phyloP scores from a whole-genome alignment of 2,888 invertebrate genomes.

The Acleris holmiana region DNA sequence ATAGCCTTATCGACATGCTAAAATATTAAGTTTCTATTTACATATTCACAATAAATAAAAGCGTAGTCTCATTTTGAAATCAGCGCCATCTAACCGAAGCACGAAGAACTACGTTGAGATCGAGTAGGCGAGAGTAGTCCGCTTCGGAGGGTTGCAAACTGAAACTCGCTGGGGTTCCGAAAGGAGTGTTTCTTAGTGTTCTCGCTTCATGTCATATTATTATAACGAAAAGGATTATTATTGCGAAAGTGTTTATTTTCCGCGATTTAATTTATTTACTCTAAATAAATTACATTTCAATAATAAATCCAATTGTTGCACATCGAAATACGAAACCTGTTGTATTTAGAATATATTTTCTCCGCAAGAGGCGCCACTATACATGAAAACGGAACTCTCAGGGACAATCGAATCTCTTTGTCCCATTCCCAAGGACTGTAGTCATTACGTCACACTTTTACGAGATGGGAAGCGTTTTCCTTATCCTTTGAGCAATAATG shows the following conservation, averaged over 20 bases:
- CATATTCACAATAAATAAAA: background rate
- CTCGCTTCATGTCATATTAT: background rate
- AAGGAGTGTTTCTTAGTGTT: slow-evolving; percentile 32
- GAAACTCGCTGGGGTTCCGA: slow-evolving; percentile 15
- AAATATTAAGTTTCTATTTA: no score
- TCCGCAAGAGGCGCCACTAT: slow-evolving; percentile 50
- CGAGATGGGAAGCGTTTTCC: no score
- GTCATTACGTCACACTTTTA: slow-evolving; percentile 21
- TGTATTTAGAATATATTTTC: slow-evolving; percentile 34
- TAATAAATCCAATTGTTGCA: background rate
- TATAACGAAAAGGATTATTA: slow-evolving; percentile 11
- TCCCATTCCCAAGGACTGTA: slow-evolving; percentile 21
- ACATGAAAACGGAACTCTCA: slow-evolving; percentile 38
- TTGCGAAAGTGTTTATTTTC: background rate
- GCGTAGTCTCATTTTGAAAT: slow-evolving; percentile 17
- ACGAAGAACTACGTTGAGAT: slow-evolving; percentile 37
- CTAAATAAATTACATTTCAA: background rate
- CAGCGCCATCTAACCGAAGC: slow-evolving; percentile 53
- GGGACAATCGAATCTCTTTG: slow-evolving; percentile 31
- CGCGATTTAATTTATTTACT: background rate
- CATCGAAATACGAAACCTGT: background rate
- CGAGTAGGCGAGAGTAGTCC: slow-evolving; percentile 22
- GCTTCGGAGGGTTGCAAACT: slow-evolving; percentile 39
- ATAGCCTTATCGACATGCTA: no score
- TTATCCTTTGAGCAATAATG: no score